Base-by-base conservation (phyloP, 2,797 vertebrate genomes). In the Eutrigla gurnardus region DNA sequence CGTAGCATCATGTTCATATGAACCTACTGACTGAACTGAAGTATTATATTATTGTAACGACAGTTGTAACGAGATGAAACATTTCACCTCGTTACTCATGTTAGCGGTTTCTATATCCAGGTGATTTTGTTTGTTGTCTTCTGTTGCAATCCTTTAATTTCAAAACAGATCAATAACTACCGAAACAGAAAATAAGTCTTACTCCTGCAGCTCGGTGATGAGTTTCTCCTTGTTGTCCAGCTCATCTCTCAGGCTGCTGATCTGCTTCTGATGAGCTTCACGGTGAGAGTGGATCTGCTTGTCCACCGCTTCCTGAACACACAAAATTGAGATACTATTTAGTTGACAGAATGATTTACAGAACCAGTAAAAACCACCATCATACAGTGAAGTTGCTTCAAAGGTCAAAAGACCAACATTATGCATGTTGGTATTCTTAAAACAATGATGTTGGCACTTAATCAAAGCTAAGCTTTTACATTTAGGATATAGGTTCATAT, bases 201-300 rank as follows among this genome's bases (percentile, higher is more conserved):
- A 99, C 98, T 99, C 98, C 94, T 99, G 96, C 82, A 99, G 95
- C 66, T 99, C 97, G 12, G 97, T 98, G 91, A 98, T 99, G 65
- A 97, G 93, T 63, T 97, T 98, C 91, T 99, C 97, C 87, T 99
- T 98, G 75, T 94, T 94, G 81, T 99, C 97, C 88, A 99, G 95
- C 87, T 99, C 97, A 49, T 98, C 97, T 89, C 98, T 95, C 88
- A 99, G 94, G 91, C 96, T 97, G 92, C 96, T 98, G 89, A 99
- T 96, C 91, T 99, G 98, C 87, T 98, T 99, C 77, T 98, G 97
- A 83, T 99, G 98, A 0, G 96, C 95, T 85, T 99, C 98, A 49
- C 98, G 95, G 89, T 99, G 98, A 76, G 95, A 97, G 73, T 98
- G 96, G 81, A 99, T 99, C 93, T 99, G 97, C 74, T 98, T 97